These are phyloP conservation scores for Anisognathus igniventris DNA, from an alignment of 2,797 vertebrate genomes.

Conservation along the genomic window DNA sequence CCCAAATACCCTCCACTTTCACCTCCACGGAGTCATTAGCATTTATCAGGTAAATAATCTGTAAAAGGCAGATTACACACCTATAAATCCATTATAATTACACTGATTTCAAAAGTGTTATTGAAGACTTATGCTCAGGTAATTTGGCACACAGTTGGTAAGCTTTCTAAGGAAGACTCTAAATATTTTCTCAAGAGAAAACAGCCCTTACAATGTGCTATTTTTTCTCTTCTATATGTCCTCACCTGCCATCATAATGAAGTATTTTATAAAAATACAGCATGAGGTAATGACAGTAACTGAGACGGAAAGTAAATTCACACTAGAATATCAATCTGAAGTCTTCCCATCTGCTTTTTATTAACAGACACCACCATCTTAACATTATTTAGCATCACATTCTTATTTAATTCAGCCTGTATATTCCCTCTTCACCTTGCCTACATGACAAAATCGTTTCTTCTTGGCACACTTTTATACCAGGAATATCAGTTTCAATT, in stretches of 20 bases:
- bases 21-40: background rate
- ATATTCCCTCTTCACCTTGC: background rate
- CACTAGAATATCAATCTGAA: background rate
- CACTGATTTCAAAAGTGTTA: background rate
- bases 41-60: conserved; percentile 40
- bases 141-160: background rate
- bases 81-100: conserved; percentile 37
- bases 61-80: background rate
- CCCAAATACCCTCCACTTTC: conserved; percentile 3
- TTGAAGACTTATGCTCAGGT: conserved; percentile 16
- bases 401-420: background rate
- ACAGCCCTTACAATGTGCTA: background rate
- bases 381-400: background rate
- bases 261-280: conserved; percentile 9
- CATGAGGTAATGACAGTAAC: conserved; percentile 34
- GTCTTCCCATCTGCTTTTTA: background rate
- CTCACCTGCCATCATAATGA: conserved; percentile 14
- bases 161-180: conserved; percentile 23
- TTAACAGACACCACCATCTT: background rate
- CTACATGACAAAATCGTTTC: background rate
- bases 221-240: background rate
- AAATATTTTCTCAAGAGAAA: conserved; percentile 7
- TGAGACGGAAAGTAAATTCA: conserved; percentile 25
- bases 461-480: background rate
- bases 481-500: background rate